Evolutionary conservation across 2,888 invertebrate species (phyloP).

Genomic region (Physocephala rufipes): DNA sequence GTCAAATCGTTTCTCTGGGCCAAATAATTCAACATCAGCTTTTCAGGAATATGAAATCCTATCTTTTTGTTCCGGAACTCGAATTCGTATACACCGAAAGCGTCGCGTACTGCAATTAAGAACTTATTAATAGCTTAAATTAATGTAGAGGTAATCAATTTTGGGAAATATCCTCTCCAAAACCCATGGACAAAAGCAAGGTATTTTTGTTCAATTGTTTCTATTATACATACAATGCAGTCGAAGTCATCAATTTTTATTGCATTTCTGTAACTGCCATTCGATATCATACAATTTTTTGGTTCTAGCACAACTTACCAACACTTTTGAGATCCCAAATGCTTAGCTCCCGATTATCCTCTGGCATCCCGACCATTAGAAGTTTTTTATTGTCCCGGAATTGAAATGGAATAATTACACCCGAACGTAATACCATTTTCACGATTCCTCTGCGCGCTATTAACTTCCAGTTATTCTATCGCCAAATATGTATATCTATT

Average conservation of each 20-base stretch:
- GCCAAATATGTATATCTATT: constrained; percentile 22
- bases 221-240: constrained; percentile 37
- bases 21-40: constrained; percentile 58
- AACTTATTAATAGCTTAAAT: background rate
- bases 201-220: background rate
- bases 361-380: constrained; percentile 57
- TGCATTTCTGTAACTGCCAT: constrained; percentile 7
- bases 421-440: constrained; percentile 60
- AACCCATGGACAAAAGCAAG: background rate
- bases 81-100: constrained; percentile 59
- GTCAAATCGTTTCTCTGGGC: constrained; percentile 61
- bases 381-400: constrained; percentile 60
- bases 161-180: constrained; percentile 1
- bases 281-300: background rate
- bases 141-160: background rate
- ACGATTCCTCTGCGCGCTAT: constrained; percentile 3
- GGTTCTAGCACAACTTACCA: constrained; percentile 50
- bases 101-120: constrained; percentile 54
- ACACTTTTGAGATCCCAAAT: constrained; percentile 61
- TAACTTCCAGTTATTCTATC: background rate
- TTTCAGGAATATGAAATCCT: constrained; percentile 62
- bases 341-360: constrained; percentile 56
- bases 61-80: constrained; percentile 62
- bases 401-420: constrained; percentile 62
- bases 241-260: constrained; percentile 27